Base-by-base conservation (phyloP, 2,797 vertebrate species). In the Rhadinocentrus ornatus region DNA sequence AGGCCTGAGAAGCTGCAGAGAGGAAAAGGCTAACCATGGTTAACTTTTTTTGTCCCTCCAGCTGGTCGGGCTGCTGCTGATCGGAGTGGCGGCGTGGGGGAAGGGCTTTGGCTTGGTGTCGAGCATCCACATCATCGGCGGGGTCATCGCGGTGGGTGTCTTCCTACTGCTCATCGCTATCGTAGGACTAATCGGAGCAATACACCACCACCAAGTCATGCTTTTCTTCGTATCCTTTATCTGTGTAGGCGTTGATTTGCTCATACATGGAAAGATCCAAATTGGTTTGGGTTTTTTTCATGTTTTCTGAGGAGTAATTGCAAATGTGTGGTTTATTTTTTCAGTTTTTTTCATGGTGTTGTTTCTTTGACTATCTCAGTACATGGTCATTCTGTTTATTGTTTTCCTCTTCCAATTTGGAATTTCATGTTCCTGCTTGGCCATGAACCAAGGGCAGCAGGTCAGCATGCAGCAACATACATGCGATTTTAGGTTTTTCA, bases 161-260 rank as follows among this genome's bases (percentile, higher is more conserved):
- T 97, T 98, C 91, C 95, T 98, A 75, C 94, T 98, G 75, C 91
- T 98, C 77, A 97, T 98, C 20, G 93, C 96, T 53, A 94, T 97
- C n/a, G 96, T 96, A 0, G 97, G 97, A 3, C 94, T 98, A 65
- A 89, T 97, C 15, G 97, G 96, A 15, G 96, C 97, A 0, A 86
- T 97, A 52, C 95, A 95, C 81, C 97, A 98, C 86, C 97, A 98
- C 90, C 97, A 98, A 95, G 97, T 98, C 80, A 94, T 98, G 95
- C 95, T 98, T 0, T 98, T 98, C 93, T 97, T 98, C 68, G 97
- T 98, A 98, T 98, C 97, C 95, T 97, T 41, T 41, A 16, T 41
- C 35, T 18, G 15, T 18, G 15, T 16, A 2, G 13, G 4, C 5
- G 39, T 6, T 41, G 13, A 41, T 41, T 16, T 4, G 39, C 39